Conservation (phyloP, 1,140 invertebrate species). For the Calosoma granatense region DNA sequence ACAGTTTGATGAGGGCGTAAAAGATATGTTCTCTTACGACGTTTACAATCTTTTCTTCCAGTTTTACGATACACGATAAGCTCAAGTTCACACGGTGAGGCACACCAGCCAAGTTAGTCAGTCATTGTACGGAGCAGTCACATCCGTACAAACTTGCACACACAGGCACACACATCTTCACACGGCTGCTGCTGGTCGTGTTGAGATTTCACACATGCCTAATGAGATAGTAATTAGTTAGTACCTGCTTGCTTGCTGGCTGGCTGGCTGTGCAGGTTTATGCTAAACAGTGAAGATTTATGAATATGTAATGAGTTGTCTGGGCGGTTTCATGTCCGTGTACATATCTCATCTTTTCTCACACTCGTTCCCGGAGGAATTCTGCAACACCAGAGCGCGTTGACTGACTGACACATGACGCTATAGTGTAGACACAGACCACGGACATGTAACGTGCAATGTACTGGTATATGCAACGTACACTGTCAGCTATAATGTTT, state of each 20-base stretch:
- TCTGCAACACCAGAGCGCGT: too few relatives aligned
- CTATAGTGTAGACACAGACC: too few relatives aligned
- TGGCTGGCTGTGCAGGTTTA: not conserved
- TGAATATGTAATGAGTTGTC: slow-evolving; percentile 5
- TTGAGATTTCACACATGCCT: not conserved
- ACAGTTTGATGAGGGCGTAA: slow-evolving; percentile 8
- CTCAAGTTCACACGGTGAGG: too few relatives aligned
- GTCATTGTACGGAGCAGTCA: not conserved
- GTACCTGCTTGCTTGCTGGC: too few relatives aligned
- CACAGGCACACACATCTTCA: too few relatives aligned
- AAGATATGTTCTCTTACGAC: not conserved
- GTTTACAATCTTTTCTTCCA: slow-evolving; percentile 3
- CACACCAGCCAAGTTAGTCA: too few relatives aligned
- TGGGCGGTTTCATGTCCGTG: not conserved
- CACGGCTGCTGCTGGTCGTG: too few relatives aligned
- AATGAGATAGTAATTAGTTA: slow-evolving; percentile 7
- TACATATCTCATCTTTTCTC: not conserved
- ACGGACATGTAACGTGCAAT: too few relatives aligned
- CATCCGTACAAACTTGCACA: not conserved
- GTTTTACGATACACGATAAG: slow-evolving; percentile 6
- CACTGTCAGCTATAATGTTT: too few relatives aligned
- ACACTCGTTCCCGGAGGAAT: too few relatives aligned
- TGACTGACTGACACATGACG: too few relatives aligned
- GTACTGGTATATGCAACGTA: too few relatives aligned
- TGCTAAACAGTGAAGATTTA: slow-evolving; percentile 3